These are phyloP conservation scores for Ariopsis seemanni DNA, from an alignment of 2,113 vertebrate species.

Conservation along the genomic window DNA sequence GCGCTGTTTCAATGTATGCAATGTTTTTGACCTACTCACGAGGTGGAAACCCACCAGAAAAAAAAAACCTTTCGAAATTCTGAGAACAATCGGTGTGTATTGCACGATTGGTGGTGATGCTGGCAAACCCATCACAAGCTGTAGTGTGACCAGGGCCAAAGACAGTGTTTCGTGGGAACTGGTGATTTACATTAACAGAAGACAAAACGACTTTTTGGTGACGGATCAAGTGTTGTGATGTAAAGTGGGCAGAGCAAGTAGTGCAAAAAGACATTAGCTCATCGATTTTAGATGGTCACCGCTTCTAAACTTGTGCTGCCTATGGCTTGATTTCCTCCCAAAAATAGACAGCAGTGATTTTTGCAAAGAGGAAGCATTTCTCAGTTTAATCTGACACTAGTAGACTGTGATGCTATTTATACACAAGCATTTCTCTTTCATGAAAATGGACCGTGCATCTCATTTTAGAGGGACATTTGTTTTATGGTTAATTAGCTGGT, in stretches of 20 bases:
- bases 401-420: background rate
- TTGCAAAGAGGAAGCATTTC: background rate
- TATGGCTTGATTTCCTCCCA: background rate
- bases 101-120: no score
- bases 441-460: background rate
- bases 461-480: background rate
- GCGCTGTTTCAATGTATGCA: no score
- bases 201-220: background rate
- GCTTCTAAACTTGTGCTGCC: background rate
- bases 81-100: no score
- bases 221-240: background rate
- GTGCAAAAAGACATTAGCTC: background rate
- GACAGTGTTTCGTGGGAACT: no score
- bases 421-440: background rate
- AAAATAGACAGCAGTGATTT: no score
- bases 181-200: background rate
- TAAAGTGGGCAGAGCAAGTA: background rate
- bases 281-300: background rate
- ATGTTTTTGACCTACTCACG: no score
- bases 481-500: background rate
- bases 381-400: background rate
- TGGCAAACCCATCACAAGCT: no score
- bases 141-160: no score
- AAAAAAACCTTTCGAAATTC: no score
- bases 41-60: no score